Evolutionary conservation across 2,888 invertebrate genomes (phyloP).

Genomic region (Polymixis lichenea): DNA sequence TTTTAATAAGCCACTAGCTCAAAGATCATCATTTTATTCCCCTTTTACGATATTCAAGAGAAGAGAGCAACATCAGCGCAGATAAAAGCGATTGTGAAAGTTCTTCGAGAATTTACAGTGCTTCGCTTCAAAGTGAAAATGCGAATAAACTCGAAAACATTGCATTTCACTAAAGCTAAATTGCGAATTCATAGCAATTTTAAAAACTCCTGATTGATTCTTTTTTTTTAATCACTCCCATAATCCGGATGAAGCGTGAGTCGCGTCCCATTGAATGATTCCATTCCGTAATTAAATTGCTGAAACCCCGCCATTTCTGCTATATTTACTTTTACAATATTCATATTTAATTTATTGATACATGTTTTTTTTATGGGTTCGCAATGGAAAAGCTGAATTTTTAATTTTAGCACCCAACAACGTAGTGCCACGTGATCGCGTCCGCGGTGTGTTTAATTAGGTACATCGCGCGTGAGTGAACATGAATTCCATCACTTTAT

Average conservation of each 20-base stretch:
- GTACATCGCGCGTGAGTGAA: slow-evolving; percentile 22
- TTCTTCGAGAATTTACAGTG: slow-evolving; percentile 30
- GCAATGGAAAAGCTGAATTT: slow-evolving; percentile 28
- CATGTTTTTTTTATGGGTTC: slow-evolving; percentile 28
- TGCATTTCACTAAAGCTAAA: slow-evolving; percentile 39
- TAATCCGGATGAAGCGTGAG: slow-evolving; percentile 63
- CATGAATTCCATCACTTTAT: slow-evolving; percentile 12
- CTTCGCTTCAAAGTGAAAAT: slow-evolving; percentile 29
- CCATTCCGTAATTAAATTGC: slow-evolving; percentile 67
- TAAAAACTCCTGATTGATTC: slow-evolving; percentile 43
- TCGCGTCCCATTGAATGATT: slow-evolving; percentile 68
- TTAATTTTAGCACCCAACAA: not conserved
- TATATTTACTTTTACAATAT: slow-evolving; percentile 50
- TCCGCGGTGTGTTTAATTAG: slow-evolving; percentile 30
- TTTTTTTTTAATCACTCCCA: slow-evolving; percentile 47
- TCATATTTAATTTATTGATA: slow-evolving; percentile 45
- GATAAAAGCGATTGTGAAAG: slow-evolving; percentile 33
- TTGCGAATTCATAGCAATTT: slow-evolving; percentile 52
- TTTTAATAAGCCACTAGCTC: not conserved
- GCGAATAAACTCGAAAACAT: slow-evolving; percentile 34
- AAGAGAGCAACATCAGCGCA: slow-evolving; percentile 18
- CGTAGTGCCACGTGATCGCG: slow-evolving; percentile 26
- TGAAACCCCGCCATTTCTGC: slow-evolving; percentile 50
- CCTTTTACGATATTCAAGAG: slow-evolving; percentile 12
- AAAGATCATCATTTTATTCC: slow-evolving; percentile 14